phyloP scores from a whole-genome alignment of 2,797 vertebrate genomes.

The Diplodus sargus region DNA sequence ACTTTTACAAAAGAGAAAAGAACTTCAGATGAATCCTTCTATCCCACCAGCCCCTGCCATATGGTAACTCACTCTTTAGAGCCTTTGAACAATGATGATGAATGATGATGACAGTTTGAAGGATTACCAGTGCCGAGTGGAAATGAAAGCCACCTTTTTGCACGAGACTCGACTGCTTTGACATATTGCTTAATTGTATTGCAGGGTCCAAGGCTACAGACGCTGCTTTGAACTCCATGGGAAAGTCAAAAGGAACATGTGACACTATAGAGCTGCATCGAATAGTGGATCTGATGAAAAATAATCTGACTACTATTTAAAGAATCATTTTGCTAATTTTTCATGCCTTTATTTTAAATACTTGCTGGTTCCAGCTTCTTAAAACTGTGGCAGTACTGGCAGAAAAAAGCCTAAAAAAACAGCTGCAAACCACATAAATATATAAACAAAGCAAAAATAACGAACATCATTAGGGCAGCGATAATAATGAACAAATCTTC shows the following conservation, averaged over 20 bases:
- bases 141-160: constrained; percentile 17
- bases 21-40: constrained; percentile 22
- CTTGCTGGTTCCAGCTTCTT: too few species aligned
- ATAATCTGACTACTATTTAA: too few species aligned
- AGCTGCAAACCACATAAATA: too few species aligned
- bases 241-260: constrained; percentile 27
- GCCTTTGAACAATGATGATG: neutral
- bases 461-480: too few species aligned
- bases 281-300: too few species aligned
- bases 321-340: too few species aligned
- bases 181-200: constrained; percentile 1
- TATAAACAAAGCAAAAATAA: too few species aligned
- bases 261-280: neutral
- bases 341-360: too few species aligned
- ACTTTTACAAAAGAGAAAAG: constrained; percentile 12
- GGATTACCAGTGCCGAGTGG: neutral
- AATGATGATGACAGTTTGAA: constrained; percentile 26
- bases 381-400: too few species aligned
- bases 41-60: constrained; percentile 6
- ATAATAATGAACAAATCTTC: too few species aligned
- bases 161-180: constrained; percentile 13
- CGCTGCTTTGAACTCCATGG: constrained; percentile 26
- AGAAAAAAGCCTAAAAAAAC: too few species aligned
- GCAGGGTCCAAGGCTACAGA: neutral
- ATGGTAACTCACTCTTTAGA: constrained; percentile 17